Percentiles rank a stretch among this genome's conserved stretches.
Evolutionary conservation across 2,888 invertebrate genomes (phyloP).

Genomic region (Stenodera caucasica): DNA sequence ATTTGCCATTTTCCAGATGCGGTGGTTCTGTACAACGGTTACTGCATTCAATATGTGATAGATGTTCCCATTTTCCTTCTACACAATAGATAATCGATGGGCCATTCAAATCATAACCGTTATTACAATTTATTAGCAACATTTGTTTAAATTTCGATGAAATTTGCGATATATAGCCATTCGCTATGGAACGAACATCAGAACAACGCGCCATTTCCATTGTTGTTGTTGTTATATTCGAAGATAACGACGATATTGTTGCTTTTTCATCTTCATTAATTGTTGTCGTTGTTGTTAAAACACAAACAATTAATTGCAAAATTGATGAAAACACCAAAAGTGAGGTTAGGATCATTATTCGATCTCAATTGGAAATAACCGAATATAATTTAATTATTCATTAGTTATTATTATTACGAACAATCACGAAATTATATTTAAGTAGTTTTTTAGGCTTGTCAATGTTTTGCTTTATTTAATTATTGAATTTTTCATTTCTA

Average conservation of each 20-base stretch:
- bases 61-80: conserved; percentile 48
- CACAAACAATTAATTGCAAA: neutral
- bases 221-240: neutral
- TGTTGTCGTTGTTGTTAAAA: neutral
- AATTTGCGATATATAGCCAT: conserved; percentile 9
- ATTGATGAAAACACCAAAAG: neutral
- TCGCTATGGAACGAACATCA: conserved; percentile 39
- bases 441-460: neutral
- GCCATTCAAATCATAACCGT: conserved; percentile 50
- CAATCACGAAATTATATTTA: neutral
- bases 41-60: conserved; percentile 38
- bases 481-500: neutral
- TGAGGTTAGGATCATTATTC: conserved; percentile 5
- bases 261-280: neutral
- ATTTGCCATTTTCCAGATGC: conserved; percentile 45
- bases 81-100: conserved; percentile 48
- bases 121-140: conserved; percentile 43
- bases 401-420: neutral
- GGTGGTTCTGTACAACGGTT: conserved; percentile 48
- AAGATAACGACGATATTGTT: neutral
- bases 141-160: conserved; percentile 19
- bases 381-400: neutral
- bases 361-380: neutral
- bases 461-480: neutral
- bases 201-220: conserved; percentile 31